Evolutionary conservation across 1,140 invertebrate species (phyloP).

Genomic region (Leptinotarsa undecemlineata): DNA sequence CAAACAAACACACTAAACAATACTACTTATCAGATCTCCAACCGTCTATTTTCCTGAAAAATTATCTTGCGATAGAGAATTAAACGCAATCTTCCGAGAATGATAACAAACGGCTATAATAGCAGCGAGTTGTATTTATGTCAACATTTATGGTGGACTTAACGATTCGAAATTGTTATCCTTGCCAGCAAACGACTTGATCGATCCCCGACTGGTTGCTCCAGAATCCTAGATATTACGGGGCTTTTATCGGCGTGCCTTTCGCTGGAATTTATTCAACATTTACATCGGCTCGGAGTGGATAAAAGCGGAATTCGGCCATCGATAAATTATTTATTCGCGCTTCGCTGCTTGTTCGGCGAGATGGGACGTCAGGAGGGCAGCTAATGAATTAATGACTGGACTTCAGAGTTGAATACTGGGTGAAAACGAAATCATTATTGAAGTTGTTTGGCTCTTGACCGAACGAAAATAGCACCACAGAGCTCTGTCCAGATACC

Average conservation of each 20-base stretch:
- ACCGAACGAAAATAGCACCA: too few relatives aligned
- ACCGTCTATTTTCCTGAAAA: too few relatives aligned
- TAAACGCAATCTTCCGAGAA: too few relatives aligned
- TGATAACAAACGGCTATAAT: neutral
- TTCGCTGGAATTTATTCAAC: conserved; percentile 15
- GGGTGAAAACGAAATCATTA: too few relatives aligned
- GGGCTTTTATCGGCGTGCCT: conserved; percentile 6
- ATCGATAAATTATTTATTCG: conserved; percentile 17
- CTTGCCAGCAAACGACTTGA: conserved; percentile 12
- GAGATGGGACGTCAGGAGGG: too few relatives aligned
- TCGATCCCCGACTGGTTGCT: conserved; percentile 14
- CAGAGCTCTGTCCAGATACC: too few relatives aligned
- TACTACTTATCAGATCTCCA: too few relatives aligned
- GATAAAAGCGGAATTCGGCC: neutral
- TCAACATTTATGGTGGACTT: conserved; percentile 3
- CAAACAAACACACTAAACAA: too few relatives aligned
- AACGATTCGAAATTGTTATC: conserved; percentile 17
- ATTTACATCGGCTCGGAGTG: neutral
- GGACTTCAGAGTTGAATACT: too few relatives aligned
- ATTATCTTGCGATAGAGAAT: too few relatives aligned
- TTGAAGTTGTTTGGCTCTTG: too few relatives aligned
- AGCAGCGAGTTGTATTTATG: conserved; percentile 4
- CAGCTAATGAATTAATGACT: too few relatives aligned
- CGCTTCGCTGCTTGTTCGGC: neutral
- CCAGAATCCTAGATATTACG: conserved; percentile 12